Conservation (phyloP, 2,113 vertebrate species). For the Natator depressus region DNA sequence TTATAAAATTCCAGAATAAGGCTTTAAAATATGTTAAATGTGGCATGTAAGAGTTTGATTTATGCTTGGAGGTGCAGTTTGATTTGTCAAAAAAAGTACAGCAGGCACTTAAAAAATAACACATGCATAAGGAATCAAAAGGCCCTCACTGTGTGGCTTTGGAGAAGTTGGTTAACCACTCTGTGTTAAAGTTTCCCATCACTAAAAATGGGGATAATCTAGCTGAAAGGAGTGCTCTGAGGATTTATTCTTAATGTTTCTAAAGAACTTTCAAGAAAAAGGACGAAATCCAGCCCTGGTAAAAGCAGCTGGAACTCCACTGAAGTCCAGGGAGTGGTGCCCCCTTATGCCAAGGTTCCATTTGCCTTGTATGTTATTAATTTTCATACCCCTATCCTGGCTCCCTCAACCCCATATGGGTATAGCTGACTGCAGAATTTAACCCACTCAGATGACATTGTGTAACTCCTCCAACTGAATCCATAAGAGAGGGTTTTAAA, state of each 20-base stretch:
- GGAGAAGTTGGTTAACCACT: background rate
- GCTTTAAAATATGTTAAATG: slow-evolving; percentile 43
- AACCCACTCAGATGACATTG: background rate
- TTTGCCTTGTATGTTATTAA: background rate
- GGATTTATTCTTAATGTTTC: background rate
- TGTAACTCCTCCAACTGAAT: background rate
- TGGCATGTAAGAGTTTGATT: slow-evolving; percentile 35
- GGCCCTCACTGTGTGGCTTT: background rate
- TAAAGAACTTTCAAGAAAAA: background rate
- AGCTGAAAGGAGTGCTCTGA: background rate
- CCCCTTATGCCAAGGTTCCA: background rate
- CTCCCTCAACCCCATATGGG: background rate
- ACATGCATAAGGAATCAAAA: background rate
- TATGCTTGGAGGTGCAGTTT: background rate
- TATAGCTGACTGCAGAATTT: background rate
- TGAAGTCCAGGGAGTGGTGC: background rate
- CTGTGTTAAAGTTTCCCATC: background rate
- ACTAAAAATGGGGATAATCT: background rate
- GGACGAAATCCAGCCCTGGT: background rate
- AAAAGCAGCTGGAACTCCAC: background rate
- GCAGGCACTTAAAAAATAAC: background rate
- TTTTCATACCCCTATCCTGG: background rate
- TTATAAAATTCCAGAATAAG: slow-evolving; percentile 36
- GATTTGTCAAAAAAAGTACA: background rate
- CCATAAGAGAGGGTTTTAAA: too few relatives aligned